Evolutionary conservation across 92 coral and sea anemone species (phyloP).

Genomic region (Ricordea florida): DNA sequence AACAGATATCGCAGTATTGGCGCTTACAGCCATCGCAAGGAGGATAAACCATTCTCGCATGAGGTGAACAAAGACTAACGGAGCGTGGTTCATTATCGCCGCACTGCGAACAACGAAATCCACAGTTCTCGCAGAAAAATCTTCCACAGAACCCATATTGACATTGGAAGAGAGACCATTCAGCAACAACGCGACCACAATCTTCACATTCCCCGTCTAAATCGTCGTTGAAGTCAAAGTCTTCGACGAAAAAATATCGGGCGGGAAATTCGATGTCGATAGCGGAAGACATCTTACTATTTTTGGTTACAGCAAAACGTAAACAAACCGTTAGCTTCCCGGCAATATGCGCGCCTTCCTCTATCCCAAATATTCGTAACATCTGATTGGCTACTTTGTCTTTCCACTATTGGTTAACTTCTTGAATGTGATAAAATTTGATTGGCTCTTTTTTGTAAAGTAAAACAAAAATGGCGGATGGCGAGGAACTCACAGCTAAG

Average conservation of each 20-base stretch:
- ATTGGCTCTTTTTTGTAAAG: conserved; percentile 44
- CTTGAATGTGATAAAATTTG: conserved; percentile 19
- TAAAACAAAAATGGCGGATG: conserved; percentile 82
- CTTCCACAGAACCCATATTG: conserved; percentile 90
- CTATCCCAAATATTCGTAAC: not conserved
- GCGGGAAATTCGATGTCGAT: conserved; percentile 22
- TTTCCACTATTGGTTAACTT: conserved; percentile 32
- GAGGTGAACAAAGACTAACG: conserved; percentile 62
- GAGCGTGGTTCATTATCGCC: conserved; percentile 67
- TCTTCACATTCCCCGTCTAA: conserved; percentile 87
- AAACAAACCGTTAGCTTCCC: conserved; percentile 57
- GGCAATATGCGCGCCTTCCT: conserved; percentile 31
- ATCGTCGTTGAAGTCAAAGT: conserved; percentile 10
- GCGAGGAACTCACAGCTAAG: conserved; percentile 69
- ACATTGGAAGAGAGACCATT: conserved; percentile 76
- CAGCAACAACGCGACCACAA: conserved; percentile 72
- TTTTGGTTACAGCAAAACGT: conserved; percentile 20
- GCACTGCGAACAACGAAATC: conserved; percentile 79
- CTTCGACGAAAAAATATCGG: conserved; percentile 11
- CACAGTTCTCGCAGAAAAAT: conserved; percentile 73
- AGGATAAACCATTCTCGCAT: conserved; percentile 72
- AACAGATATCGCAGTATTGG: conserved; percentile 84
- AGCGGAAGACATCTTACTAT: conserved; percentile 45
- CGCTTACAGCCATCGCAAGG: conserved; percentile 63
- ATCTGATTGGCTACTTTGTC: conserved; percentile 33